Evolutionary conservation across 37 sponge, comb jelly and placozoan genomes (phyloP).

Genomic region (Axinella damicornis): DNA sequence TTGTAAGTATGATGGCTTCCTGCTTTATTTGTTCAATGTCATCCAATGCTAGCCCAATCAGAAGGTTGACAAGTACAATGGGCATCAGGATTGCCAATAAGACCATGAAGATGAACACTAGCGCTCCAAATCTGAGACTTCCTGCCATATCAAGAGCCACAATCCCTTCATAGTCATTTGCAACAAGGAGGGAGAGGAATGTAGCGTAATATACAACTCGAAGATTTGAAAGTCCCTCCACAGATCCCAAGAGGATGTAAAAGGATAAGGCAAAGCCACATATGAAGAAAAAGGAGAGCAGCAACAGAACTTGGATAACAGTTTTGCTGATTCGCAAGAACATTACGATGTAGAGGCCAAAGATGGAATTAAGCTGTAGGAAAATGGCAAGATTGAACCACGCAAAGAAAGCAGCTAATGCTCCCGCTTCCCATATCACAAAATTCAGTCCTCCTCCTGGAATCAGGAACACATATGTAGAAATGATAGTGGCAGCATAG

Average conservation of each 20-base stretch:
- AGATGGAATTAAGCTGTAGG: constrained; percentile 48
- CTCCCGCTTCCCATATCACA: constrained; percentile 68
- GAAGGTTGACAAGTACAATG: constrained; percentile 82
- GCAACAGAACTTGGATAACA: constrained; percentile 44
- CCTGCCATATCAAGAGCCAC: too few species aligned
- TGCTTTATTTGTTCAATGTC: constrained; percentile 81
- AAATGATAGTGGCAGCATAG: constrained; percentile 28
- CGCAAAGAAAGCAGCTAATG: constrained; percentile 71
- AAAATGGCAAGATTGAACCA: constrained; percentile 76
- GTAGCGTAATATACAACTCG: constrained; percentile 48
- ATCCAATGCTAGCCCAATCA: constrained; percentile 93
- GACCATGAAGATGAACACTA: constrained; percentile 62
- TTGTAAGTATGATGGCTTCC: constrained; percentile 53
- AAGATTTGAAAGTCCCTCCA: constrained; percentile 5
- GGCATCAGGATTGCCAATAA: constrained; percentile 65
- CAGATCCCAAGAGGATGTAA: constrained; percentile 62
- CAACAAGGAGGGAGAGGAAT: constrained; percentile 54
- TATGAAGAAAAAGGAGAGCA: constrained; percentile 52
- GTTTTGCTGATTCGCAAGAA: constrained; percentile 68
- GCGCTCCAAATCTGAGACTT: constrained; percentile 1
- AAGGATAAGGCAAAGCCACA: constrained; percentile 76
- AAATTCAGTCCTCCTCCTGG: constrained; percentile 9
- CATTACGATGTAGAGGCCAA: constrained; percentile 91
- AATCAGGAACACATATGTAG: constrained; percentile 53
- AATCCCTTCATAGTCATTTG: constrained; percentile 58